These are phyloP conservation scores for Zonitis immaculata DNA, from an alignment of 2,888 invertebrate genomes.

Conservation along the genomic window DNA sequence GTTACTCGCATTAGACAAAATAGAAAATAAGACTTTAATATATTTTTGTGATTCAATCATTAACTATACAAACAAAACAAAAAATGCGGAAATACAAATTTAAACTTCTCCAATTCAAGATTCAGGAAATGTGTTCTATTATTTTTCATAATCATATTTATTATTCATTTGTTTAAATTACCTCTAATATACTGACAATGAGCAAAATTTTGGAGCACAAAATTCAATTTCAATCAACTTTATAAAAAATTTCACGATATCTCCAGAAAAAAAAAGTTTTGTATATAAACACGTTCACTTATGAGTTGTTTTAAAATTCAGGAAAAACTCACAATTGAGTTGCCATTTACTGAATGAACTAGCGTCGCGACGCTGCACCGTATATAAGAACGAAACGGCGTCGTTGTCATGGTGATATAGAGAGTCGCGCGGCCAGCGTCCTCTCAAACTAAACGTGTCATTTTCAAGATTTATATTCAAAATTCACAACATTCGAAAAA, in stretches of 20 bases:
- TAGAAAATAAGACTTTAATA: too few species aligned
- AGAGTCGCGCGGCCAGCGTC: background rate
- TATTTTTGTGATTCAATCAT: constrained; percentile 18
- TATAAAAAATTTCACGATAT: too few species aligned
- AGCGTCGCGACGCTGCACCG: constrained; percentile 39
- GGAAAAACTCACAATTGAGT: constrained; percentile 8
- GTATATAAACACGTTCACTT: constrained; percentile 7
- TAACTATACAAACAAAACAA: constrained; percentile 15
- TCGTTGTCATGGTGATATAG: background rate
- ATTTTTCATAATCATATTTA: too few species aligned
- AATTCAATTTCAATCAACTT: too few species aligned
- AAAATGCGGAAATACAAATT: constrained; percentile 12
- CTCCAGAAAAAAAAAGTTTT: background rate
- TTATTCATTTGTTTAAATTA: too few species aligned
- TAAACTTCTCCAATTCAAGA: too few species aligned
- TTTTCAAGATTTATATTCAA: background rate
- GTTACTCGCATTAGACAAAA: background rate
- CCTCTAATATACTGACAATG: too few species aligned
- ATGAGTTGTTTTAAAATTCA: constrained; percentile 1
- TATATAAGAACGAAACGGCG: constrained; percentile 35
- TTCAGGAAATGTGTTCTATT: too few species aligned
- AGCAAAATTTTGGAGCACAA: too few species aligned
- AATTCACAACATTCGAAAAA: too few species aligned
- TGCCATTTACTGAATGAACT: constrained; percentile 37
- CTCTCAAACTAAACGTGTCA: background rate